phyloP scores from a whole-genome alignment of 2,113 vertebrate species.

The Halcyon malimbica region DNA sequence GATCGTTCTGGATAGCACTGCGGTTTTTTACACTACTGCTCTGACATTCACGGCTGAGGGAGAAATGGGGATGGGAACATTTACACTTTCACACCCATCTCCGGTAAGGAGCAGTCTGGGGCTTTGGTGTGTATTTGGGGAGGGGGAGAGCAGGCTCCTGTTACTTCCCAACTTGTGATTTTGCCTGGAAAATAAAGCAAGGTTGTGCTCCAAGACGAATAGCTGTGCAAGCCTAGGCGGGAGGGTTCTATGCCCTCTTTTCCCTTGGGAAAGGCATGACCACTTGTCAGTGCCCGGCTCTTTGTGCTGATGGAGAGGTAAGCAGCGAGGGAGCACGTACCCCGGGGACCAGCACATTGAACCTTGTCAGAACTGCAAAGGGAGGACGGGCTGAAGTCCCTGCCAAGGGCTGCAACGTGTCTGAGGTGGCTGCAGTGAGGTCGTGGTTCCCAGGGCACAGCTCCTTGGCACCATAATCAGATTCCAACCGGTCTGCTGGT shows the following conservation, averaged over 20 bases:
- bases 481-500: not conserved
- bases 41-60: not conserved
- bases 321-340: not conserved
- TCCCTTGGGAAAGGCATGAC: not conserved
- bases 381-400: accelerated
- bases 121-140: not conserved
- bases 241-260: not conserved
- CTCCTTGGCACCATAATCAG: not conserved
- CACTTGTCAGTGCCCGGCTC: accelerated
- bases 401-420: accelerated
- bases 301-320: not conserved
- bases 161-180: not conserved
- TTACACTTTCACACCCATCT: not conserved
- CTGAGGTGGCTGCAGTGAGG: not conserved
- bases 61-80: not conserved
- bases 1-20: accelerated
- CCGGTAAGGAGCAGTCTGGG: not conserved
- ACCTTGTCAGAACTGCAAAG: not conserved
- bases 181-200: not conserved
- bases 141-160: not conserved
- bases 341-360: not conserved
- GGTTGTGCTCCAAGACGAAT: not conserved
- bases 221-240: not conserved
- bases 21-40: not conserved
- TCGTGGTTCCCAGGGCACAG: not conserved